Evolutionary conservation across 1,140 invertebrate species (phyloP), one percentile per base, ranked within the genome.

Genomic region (Philotrypesis tridentata): DNA sequence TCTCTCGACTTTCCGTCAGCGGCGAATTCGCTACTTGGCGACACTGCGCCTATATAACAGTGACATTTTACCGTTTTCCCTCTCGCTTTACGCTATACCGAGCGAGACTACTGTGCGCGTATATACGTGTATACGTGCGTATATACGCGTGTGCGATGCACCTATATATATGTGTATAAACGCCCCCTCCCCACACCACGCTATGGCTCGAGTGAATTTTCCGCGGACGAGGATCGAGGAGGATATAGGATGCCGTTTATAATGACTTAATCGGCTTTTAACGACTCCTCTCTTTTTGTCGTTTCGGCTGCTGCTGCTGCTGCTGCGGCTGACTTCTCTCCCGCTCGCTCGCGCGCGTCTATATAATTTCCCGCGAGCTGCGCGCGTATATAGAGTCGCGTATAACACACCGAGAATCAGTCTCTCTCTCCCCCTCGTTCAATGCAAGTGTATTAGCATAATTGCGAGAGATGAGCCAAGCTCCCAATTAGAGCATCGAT

Each of bases 11-110:
- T 78, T 79, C 77, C 67, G 67, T 71, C 77, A 79, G 48, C 65
- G 25, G 37, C 31, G 68, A 71, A 71, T 71, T 71, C 68, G 27
- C 65, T 68, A 68, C 74, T 43, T 43, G 74, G 60, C 17, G 14
- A 65, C 74, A 33, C 61, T 65, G 63, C 63, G 63, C 29, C 3
- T 25, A 21, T 27, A 17, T 79, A 79, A 72, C 78, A 79, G 78
- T 79, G 78, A 79, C 78, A 63, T 71, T 79, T 79, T 79, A 79
- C 78, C 78, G 68, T 79, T 79, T 72, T 60, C 78, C 68, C 75
- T 77, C 75, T 77, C 63, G 23, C 63, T 67, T 48, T 40, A 37
- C 27, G 33, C 71, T 14, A n/a, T n/a, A n/a, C n/a, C n/a, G n/a
- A n/a, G n/a, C n/a, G n/a, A n/a, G n/a, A n/a, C n/a, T n/a, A n/a